These are phyloP conservation scores for Monodelphis domestica DNA, from an alignment of 2,797 vertebrate genomes.

Conservation along the genomic window DNA sequence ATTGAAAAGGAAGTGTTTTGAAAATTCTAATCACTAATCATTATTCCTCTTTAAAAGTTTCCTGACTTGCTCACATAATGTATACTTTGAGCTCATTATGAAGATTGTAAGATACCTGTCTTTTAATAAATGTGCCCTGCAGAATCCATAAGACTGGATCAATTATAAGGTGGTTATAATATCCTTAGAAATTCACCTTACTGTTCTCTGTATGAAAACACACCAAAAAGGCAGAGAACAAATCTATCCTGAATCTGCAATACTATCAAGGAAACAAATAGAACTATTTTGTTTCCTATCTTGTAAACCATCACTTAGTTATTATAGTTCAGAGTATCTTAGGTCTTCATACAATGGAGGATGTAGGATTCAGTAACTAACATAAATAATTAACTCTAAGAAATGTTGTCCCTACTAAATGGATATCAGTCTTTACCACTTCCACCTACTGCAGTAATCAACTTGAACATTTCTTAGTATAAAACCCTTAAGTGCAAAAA, in stretches of 20 bases:
- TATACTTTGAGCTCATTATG: background rate
- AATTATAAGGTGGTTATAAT: conserved; percentile 18
- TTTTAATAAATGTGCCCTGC: background rate
- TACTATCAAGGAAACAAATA: background rate
- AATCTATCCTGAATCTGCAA: background rate
- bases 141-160: background rate
- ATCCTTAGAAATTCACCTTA: background rate
- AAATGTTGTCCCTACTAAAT: background rate
- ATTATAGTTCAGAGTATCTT: background rate
- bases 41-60: background rate
- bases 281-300: background rate
- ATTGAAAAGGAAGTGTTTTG: background rate
- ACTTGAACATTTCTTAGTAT: conserved; percentile 3
- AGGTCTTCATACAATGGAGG: background rate
- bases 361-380: background rate
- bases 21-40: background rate
- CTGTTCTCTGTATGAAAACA: background rate
- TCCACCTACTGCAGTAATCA: background rate
- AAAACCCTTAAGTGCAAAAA: conserved; percentile 2
- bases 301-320: background rate
- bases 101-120: background rate
- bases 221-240: background rate
- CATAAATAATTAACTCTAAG: background rate
- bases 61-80: background rate
- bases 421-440: background rate